Percentiles rank a stretch among this genome's conserved stretches.
These are phyloP conservation scores for Ictidomys tridecemlineatus DNA, from an alignment of 2,113 vertebrate species.

Conservation along the genomic window DNA sequence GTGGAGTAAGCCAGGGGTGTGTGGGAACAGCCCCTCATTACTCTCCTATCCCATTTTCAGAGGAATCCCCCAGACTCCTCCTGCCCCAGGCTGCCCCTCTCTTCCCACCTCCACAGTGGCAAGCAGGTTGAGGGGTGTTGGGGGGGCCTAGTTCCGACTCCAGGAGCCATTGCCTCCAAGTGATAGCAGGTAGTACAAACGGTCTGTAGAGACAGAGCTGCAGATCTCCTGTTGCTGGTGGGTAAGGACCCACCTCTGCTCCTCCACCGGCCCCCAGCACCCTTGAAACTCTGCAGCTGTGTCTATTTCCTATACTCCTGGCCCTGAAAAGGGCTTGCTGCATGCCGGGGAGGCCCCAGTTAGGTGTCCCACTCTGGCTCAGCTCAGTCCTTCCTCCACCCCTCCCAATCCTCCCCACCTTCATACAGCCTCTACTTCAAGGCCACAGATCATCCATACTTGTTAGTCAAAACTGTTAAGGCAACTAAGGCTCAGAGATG, in stretches of 20 bases:
- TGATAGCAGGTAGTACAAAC: background rate
- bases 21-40: background rate
- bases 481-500: background rate
- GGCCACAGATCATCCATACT: background rate
- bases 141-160: background rate
- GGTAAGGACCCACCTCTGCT: too few relatives aligned
- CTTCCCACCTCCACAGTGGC: too few relatives aligned
- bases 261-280: background rate
- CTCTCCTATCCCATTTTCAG: background rate
- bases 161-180: background rate
- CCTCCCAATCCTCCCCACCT: background rate
- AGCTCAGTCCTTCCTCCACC: background rate
- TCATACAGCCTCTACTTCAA: background rate
- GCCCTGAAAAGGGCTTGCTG: background rate
- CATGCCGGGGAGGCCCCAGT: background rate
- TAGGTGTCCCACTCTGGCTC: background rate
- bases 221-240: background rate
- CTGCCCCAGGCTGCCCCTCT: too few relatives aligned
- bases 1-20: background rate
- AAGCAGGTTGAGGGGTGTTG: background rate
- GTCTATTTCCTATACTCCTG: too few relatives aligned
- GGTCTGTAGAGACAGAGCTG: background rate
- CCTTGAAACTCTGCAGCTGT: background rate
- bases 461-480: background rate
- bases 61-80: background rate